These are phyloP conservation scores for Epistrophe eligans DNA, from an alignment of 2,888 invertebrate species.

Conservation along the genomic window DNA sequence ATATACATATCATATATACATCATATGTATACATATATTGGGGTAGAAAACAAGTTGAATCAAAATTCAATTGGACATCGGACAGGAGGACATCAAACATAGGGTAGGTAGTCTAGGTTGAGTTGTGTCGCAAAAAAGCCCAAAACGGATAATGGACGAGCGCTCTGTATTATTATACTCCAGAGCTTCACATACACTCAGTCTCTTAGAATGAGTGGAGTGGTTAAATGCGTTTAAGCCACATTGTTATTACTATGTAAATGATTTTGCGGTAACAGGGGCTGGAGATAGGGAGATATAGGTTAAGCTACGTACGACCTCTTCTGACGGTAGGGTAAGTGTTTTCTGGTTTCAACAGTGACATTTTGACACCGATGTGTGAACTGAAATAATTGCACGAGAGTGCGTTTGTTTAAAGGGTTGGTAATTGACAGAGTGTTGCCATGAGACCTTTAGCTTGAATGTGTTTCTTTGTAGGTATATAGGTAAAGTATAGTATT, in stretches of 20 bases:
- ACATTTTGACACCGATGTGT: constrained; percentile 70
- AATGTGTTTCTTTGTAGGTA: background rate
- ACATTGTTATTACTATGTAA: constrained; percentile 75
- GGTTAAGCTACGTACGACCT: constrained; percentile 31
- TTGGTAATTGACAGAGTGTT: constrained; percentile 53
- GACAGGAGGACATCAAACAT: constrained; percentile 20
- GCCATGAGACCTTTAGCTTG: background rate
- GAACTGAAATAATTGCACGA: constrained; percentile 69
- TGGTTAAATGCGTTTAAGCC: constrained; percentile 74
- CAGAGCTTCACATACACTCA: constrained; percentile 24
- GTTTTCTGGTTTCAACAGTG: constrained; percentile 61
- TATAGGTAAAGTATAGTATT: background rate
- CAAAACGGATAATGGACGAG: constrained; percentile 60
- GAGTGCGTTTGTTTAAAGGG: constrained; percentile 66
- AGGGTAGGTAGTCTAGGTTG: background rate
- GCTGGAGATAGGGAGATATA: constrained; percentile 16
- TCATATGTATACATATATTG: background rate
- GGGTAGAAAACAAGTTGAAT: constrained; percentile 27
- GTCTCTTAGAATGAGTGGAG: constrained; percentile 64
- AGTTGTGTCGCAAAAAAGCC: background rate
- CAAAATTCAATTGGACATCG: constrained; percentile 61
- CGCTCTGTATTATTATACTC: constrained; percentile 27
- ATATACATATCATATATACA: background rate
- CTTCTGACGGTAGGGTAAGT: constrained; percentile 43
- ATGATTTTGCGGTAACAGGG: constrained; percentile 63